Conservation (phyloP, 2,797 vertebrate genomes). For the Acrossocheilus fasciatus region DNA sequence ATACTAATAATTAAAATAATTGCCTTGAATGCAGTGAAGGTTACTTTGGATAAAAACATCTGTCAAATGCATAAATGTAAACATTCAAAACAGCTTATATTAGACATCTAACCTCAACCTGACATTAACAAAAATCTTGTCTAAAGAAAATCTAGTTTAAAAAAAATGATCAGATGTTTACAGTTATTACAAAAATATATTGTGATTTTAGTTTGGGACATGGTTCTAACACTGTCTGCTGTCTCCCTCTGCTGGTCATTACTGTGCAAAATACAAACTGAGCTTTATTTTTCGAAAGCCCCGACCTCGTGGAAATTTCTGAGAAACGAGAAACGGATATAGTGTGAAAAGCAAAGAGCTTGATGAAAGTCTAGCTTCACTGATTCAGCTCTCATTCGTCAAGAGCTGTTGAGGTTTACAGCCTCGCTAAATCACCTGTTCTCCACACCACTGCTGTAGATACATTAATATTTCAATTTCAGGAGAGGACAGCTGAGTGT, state of each 20-base stretch:
- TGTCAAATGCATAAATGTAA: neutral
- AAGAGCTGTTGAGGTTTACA: slow-evolving; percentile 40
- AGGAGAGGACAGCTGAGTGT: slow-evolving; percentile 31
- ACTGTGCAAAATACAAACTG: neutral
- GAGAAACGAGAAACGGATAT: neutral
- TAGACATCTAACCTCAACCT: too few relatives aligned
- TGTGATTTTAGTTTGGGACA: neutral
- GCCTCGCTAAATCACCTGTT: slow-evolving; percentile 23
- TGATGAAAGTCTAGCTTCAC: neutral
- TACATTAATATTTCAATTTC: slow-evolving; percentile 45
- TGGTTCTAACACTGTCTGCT: neutral
- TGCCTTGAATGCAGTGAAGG: neutral
- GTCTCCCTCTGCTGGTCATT: slow-evolving; percentile 38
- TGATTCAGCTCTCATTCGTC: slow-evolving; percentile 19
- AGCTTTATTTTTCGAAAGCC: neutral
- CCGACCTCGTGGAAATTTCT: neutral
- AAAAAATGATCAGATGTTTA: neutral
- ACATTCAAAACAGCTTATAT: neutral
- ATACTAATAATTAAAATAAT: too few relatives aligned
- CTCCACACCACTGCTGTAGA: slow-evolving; percentile 26
- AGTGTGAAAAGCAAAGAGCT: slow-evolving; percentile 15
- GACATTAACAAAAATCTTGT: too few relatives aligned
- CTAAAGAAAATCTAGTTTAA: too few relatives aligned
- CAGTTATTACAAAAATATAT: neutral
- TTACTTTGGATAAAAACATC: neutral